phyloP scores from a whole-genome alignment of 2,113 vertebrate genomes.

The Solea solea region DNA sequence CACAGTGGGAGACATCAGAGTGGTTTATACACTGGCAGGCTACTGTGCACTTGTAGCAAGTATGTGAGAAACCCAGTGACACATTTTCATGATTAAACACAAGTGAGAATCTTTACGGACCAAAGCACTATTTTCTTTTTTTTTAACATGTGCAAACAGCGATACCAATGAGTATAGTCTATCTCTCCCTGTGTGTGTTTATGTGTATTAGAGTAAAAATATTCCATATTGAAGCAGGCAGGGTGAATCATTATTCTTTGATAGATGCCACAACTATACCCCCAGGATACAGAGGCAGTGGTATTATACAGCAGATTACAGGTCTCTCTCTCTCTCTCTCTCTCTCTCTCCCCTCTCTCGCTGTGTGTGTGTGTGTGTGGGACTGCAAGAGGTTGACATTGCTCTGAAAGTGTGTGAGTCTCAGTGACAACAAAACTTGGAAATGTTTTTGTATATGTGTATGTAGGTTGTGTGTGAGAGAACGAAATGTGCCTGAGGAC shows the following conservation, averaged over 20 bases:
- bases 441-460: constrained; percentile 1
- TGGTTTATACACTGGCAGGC: background rate
- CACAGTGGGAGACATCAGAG: background rate
- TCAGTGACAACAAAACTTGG: constrained; percentile 26
- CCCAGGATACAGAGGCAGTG: constrained; percentile 19
- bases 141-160: constrained; percentile 6
- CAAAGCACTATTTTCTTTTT: constrained; percentile 15
- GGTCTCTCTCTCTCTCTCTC: background rate
- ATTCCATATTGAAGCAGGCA: constrained; percentile 26
- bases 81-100: background rate
- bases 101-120: background rate
- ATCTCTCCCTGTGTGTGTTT: background rate
- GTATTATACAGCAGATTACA: constrained; percentile 30
- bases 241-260: constrained; percentile 49
- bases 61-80: constrained; percentile 2
- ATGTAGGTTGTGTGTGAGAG: background rate
- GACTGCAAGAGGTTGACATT: constrained; percentile 16
- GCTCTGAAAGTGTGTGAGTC: background rate
- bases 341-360: background rate
- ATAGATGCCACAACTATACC: constrained; percentile 37
- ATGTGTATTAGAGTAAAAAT: constrained; percentile 14
- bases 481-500: too few relatives aligned
- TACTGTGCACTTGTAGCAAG: background rate
- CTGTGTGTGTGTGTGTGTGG: constrained; percentile 5
- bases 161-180: background rate